Percentiles rank a stretch among this genome's conserved stretches.
Conservation (phyloP, 2,797 vertebrate species). For the Novumbra hubbsi region DNA sequence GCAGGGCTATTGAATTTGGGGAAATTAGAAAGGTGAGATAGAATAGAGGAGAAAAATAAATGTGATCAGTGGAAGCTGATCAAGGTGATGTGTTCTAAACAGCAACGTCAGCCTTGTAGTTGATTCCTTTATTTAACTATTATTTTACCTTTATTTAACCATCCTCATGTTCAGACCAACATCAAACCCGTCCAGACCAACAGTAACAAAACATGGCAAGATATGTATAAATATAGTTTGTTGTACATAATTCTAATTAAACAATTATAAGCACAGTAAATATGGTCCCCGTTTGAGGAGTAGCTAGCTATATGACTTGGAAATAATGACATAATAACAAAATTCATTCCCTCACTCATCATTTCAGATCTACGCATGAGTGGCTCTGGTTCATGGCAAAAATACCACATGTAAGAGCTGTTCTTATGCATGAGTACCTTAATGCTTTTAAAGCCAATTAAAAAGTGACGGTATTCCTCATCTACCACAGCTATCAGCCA, state of each 20-base stretch:
- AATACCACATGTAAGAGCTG: too few relatives aligned
- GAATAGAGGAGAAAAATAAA: constrained; percentile 21
- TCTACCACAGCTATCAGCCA: neutral
- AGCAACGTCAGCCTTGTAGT: neutral
- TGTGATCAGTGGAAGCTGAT: neutral
- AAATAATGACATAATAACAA: too few relatives aligned
- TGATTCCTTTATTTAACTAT: neutral
- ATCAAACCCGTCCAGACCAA: neutral
- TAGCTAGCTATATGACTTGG: too few relatives aligned
- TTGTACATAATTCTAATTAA: too few relatives aligned
- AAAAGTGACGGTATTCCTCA: too few relatives aligned
- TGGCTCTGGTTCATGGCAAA: too few relatives aligned
- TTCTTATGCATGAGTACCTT: too few relatives aligned
- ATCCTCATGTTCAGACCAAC: neutral
- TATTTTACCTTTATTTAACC: neutral
- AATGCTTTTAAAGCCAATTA: too few relatives aligned
- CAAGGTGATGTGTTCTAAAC: neutral
- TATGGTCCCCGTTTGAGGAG: too few relatives aligned
- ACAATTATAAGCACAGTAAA: too few relatives aligned
- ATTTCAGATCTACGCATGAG: too few relatives aligned
- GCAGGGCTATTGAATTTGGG: constrained; percentile 25
- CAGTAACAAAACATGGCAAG: neutral
- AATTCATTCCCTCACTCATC: too few relatives aligned
- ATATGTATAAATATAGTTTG: neutral
- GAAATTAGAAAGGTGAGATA: constrained; percentile 29